Percentiles rank a stretch among this genome's conserved stretches.
Conservation (phyloP, 1,140 invertebrate species). For the Pseudoatta argentina region DNA sequence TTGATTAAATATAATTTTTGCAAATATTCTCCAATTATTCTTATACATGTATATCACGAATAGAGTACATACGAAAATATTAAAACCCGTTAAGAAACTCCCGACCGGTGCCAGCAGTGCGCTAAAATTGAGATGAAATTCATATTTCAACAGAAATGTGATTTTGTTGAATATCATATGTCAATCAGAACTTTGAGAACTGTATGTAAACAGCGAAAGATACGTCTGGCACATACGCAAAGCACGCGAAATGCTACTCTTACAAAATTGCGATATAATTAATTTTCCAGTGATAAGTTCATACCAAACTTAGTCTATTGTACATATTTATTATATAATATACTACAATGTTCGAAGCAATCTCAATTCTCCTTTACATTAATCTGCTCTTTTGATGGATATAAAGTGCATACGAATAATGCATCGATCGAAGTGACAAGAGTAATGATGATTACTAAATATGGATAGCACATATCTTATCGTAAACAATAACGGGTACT, state of each 20-base stretch:
- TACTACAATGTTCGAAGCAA: background rate
- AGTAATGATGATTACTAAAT: slow-evolving; percentile 47
- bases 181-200: slow-evolving; percentile 31
- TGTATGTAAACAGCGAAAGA: background rate
- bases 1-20: background rate
- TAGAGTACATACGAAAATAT: background rate
- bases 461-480: slow-evolving; percentile 68
- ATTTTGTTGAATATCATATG: background rate
- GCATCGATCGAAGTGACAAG: slow-evolving; percentile 51
- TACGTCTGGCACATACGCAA: background rate
- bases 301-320: background rate
- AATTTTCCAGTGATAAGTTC: slow-evolving; percentile 23
- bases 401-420: slow-evolving; percentile 17
- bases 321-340: background rate
- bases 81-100: background rate
- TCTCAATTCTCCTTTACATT: background rate
- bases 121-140: slow-evolving; percentile 6
- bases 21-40: background rate
- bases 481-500: slow-evolving; percentile 54
- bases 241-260: background rate
- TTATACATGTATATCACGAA: background rate
- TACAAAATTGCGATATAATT: slow-evolving; percentile 28
- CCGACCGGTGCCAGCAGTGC: background rate
- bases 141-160: background rate
- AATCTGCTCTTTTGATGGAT: background rate